Conservation (phyloP, 2,113 vertebrate genomes). For the Engraulis encrasicolus region DNA sequence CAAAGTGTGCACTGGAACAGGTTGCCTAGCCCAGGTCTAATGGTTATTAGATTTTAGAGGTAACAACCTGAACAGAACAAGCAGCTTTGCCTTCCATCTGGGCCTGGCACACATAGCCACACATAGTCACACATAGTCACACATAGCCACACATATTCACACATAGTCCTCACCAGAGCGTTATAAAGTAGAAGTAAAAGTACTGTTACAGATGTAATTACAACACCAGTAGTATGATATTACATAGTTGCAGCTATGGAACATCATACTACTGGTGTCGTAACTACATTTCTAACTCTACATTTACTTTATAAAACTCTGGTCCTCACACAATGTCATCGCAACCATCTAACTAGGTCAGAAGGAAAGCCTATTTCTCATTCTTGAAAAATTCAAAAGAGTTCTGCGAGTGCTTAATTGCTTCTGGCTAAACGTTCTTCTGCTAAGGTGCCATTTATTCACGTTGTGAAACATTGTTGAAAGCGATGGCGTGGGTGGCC, state of each 20-base stretch:
- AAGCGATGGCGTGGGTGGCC: not conserved
- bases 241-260: not conserved
- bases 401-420: not conserved
- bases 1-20: not conserved
- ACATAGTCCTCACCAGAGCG: no score
- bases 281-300: no score
- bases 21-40: not conserved
- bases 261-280: no score
- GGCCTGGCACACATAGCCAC: no score
- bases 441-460: not conserved
- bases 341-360: not conserved
- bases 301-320: no score
- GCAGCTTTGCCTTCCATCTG: constrained; percentile 10
- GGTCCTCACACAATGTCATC: not conserved
- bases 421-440: not conserved
- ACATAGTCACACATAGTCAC: no score
- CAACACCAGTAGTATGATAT: no score
- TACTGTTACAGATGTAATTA: no score
- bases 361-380: not conserved
- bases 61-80: not conserved
- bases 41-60: constrained; percentile 1
- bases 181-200: no score
- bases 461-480: not conserved
- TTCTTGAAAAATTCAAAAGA: not conserved
- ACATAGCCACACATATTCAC: no score